Evolutionary conservation across 2,888 invertebrate species (phyloP).

Genomic region (Troglohyphantes excavatus): DNA sequence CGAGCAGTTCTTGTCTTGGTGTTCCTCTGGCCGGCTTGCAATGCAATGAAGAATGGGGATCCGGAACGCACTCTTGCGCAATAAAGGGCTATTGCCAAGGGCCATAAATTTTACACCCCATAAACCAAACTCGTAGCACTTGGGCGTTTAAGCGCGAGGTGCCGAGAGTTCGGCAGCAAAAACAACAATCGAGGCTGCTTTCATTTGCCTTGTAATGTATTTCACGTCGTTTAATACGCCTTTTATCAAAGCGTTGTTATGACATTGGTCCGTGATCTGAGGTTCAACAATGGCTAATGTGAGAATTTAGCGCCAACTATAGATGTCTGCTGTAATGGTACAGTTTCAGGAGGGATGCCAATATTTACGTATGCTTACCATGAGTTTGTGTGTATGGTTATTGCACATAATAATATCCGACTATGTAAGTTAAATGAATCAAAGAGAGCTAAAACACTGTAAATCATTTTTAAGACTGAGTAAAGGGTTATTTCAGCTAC

Average conservation of each 20-base stretch:
- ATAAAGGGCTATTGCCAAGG: slow-evolving; percentile 54
- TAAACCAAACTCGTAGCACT: slow-evolving; percentile 56
- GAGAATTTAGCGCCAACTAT: not conserved
- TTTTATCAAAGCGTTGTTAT: slow-evolving; percentile 40
- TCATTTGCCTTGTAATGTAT: slow-evolving; percentile 56
- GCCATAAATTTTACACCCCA: slow-evolving; percentile 70
- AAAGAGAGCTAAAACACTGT: too few species aligned
- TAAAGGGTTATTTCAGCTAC: too few species aligned
- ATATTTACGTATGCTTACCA: too few species aligned
- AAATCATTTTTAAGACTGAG: too few species aligned
- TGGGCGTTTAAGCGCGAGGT: slow-evolving; percentile 35
- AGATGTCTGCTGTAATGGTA: not conserved
- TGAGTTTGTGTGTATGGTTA: too few species aligned
- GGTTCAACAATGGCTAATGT: not conserved
- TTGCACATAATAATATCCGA: too few species aligned
- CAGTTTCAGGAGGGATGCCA: not conserved
- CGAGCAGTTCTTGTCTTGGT: slow-evolving; percentile 34
- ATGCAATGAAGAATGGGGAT: not conserved
- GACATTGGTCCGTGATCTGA: slow-evolving; percentile 14
- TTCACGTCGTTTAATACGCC: slow-evolving; percentile 48
- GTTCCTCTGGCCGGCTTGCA: slow-evolving; percentile 14
- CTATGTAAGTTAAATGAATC: too few species aligned
- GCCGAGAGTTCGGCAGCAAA: slow-evolving; percentile 12
- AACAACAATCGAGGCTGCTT: slow-evolving; percentile 17
- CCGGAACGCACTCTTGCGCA: slow-evolving; percentile 39